Evolutionary conservation across 2,113 vertebrate genomes (phyloP).

Genomic region (Gorsachius goisagi): DNA sequence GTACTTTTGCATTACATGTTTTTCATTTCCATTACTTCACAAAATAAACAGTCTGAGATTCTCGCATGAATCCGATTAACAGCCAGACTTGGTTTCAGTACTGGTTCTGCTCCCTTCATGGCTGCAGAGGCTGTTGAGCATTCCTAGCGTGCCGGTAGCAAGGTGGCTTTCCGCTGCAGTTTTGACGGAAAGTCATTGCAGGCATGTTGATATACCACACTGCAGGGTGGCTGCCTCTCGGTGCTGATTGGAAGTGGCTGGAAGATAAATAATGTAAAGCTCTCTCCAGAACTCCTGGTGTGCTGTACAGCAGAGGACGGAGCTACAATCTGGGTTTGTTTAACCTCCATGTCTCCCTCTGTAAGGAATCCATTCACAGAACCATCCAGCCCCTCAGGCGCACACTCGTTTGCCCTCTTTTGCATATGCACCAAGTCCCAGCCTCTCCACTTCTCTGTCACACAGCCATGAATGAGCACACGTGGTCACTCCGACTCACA

Average conservation of each 20-base stretch:
- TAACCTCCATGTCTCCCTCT: background rate
- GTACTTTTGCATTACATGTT: background rate
- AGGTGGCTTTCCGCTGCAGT: background rate
- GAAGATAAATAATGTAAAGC: background rate
- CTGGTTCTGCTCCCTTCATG: background rate
- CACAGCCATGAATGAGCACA: background rate
- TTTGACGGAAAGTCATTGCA: background rate
- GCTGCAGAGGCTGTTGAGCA: background rate
- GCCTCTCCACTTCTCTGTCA: background rate
- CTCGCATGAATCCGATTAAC: background rate
- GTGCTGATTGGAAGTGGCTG: background rate
- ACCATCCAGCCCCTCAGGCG: too few relatives aligned
- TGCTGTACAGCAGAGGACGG: background rate
- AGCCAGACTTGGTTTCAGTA: background rate
- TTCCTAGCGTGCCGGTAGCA: background rate
- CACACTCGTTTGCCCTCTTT: background rate
- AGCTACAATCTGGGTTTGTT: background rate
- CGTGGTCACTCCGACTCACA: background rate
- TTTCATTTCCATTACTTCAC: background rate
- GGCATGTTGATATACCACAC: background rate
- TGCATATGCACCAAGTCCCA: background rate
- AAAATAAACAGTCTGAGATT: background rate
- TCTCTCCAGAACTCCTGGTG: background rate
- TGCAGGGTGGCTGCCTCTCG: background rate
- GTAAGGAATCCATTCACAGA: background rate